Percentiles rank a stretch among this genome's conserved stretches.
phyloP scores from a whole-genome alignment of 2,797 vertebrate species.

The Psittacula derbiana region DNA sequence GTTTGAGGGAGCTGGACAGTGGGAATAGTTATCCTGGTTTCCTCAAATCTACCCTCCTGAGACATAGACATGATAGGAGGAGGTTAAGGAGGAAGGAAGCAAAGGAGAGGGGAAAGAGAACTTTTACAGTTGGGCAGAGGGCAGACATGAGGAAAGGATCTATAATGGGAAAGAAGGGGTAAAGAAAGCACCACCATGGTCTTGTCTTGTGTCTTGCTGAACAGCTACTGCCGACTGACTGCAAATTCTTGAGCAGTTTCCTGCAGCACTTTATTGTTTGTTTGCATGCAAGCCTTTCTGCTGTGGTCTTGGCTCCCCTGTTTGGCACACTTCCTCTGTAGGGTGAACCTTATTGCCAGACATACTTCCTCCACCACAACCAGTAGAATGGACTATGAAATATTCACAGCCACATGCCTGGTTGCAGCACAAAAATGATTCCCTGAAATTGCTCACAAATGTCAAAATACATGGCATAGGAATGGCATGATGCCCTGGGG shows the following conservation, averaged over 20 bases:
- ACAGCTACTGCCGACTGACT: neutral
- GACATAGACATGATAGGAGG: neutral
- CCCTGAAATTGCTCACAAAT: neutral
- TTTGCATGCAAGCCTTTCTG: neutral
- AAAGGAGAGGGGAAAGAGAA: neutral
- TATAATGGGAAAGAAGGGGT: neutral
- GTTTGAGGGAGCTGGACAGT: neutral
- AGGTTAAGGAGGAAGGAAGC: neutral
- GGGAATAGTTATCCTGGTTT: neutral
- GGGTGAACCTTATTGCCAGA: slow-evolving; percentile 13
- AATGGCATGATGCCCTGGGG: neutral
- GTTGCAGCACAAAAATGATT: neutral
- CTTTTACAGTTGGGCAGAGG: neutral
- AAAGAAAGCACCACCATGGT: neutral
- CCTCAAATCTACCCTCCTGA: neutral
- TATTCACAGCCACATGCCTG: neutral
- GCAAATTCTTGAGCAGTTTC: neutral
- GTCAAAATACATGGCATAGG: neutral
- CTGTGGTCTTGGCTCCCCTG: neutral
- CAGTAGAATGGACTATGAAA: neutral
- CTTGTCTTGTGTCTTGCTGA: neutral
- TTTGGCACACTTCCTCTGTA: neutral
- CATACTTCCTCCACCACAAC: neutral
- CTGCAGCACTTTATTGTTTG: neutral
- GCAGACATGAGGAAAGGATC: neutral